Evolutionary conservation across 2,797 vertebrate species (phyloP), one percentile per base, ranked within the genome.

Genomic region (Lepus oiostolus): DNA sequence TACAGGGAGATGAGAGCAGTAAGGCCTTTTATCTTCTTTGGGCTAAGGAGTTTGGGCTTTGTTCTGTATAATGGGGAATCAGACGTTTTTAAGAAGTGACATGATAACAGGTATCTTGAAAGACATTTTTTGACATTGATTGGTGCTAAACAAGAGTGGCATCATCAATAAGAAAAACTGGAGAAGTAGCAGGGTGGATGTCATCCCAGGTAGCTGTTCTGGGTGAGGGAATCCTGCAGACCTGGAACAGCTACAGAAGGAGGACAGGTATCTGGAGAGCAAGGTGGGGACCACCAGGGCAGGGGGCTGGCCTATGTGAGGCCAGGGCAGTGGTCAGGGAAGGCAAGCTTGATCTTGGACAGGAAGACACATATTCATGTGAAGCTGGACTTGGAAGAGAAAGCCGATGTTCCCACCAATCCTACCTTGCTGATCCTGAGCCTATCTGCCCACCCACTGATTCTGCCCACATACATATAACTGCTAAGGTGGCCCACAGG

Each of bases 321-420:
- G 54, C 54, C 54, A 58, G 19, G 38, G 1, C 38, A 10, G 38
- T 0, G 58, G 17, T 2, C 28, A 47, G 54, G 17, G 17, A n/a
- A 54, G 85, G 32, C 3, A 22, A 80, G 14, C 1, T 0, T 24
- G 32, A 4, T 14, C 32, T 10, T 28, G 11, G 3, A 12, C 70
- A 4, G 72, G 52, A 5, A 30, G n/a, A 35, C 13, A 9, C 5
- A 1, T 0, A 2, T 26, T 47, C 10, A 7, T 1, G 0, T 0
- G 1, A n/a, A 75, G 16, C 17, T 7, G 0, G 7, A 17, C 47
- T 4, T 87, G n/a, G 62, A 42, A 60, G 19, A 5, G 5, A 2
- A 62, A 50, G 8, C 3, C 5, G n/a, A 9, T 8, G 12, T 16
- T 32, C 35, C 62, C 12, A 17, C 42, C 38, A 17, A 47, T 65